These are phyloP conservation scores for Ptychoptera albimana DNA, from an alignment of 2,888 invertebrate species.

Conservation along the genomic window DNA sequence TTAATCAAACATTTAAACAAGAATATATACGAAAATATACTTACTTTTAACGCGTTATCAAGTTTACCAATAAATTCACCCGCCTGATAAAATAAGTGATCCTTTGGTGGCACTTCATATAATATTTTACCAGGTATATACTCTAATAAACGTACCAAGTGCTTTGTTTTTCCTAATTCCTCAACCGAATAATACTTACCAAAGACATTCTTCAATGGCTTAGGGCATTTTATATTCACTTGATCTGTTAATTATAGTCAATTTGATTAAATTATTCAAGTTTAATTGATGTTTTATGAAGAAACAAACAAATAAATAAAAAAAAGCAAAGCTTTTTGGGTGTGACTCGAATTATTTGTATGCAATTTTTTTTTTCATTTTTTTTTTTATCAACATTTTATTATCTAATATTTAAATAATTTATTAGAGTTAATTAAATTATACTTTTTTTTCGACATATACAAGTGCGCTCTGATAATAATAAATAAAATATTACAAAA, in stretches of 20 bases:
- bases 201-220: slow-evolving; percentile 49
- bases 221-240: slow-evolving; percentile 47
- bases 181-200: slow-evolving; percentile 45
- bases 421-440: no score
- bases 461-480: no score
- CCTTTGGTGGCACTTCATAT: slow-evolving; percentile 39
- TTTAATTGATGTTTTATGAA: background rate
- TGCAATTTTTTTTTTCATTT: background rate
- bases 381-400: background rate
- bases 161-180: slow-evolving; percentile 33
- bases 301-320: background rate
- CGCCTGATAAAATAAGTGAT: slow-evolving; percentile 47
- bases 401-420: background rate
- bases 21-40: background rate
- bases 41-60: slow-evolving; percentile 49
- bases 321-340: background rate
- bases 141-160: slow-evolving; percentile 59
- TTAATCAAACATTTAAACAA: background rate
- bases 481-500: no score
- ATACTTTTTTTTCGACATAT: background rate
- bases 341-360: background rate
- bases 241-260: slow-evolving; percentile 30
- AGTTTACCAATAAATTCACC: slow-evolving; percentile 58
- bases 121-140: slow-evolving; percentile 60
- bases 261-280: background rate